Percentiles rank a stretch among this genome's conserved stretches.
phyloP scores from a whole-genome alignment of 1,140 invertebrate species.

The Bombus turneri region DNA sequence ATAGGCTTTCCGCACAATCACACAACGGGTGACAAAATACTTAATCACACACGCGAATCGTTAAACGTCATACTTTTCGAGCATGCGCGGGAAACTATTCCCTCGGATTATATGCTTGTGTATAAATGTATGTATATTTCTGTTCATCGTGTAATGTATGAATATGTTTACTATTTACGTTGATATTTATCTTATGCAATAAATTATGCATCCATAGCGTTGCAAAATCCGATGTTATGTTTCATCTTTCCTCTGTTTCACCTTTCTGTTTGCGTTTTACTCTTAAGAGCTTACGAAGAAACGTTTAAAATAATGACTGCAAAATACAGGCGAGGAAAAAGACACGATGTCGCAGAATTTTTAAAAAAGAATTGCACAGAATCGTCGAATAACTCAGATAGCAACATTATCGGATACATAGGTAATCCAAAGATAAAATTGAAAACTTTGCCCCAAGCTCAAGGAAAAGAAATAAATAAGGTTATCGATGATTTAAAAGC shows the following conservation, averaged over 20 bases:
- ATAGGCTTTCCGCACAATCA: neutral
- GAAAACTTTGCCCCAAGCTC: constrained; percentile 53
- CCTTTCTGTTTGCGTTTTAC: neutral
- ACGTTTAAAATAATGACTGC: neutral
- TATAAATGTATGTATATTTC: constrained; percentile 74
- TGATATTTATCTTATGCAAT: constrained; percentile 78
- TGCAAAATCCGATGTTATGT: constrained; percentile 67
- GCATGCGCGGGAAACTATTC: neutral
- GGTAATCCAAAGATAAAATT: neutral
- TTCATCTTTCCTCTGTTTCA: neutral
- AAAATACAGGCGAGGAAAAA: neutral
- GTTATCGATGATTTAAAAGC: constrained; percentile 58
- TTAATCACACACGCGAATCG: neutral
- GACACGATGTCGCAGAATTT: neutral
- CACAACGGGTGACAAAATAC: too few species aligned
- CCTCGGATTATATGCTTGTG: neutral
- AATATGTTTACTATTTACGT: constrained; percentile 56
- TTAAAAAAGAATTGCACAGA: neutral
- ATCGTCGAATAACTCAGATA: neutral
- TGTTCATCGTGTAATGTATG: constrained; percentile 60
- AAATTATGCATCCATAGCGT: constrained; percentile 73
- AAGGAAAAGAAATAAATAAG: constrained; percentile 37
- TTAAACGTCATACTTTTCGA: neutral
- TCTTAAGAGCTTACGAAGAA: neutral
- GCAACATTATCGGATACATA: neutral